Percentiles rank a stretch among this genome's conserved stretches.
Conservation (phyloP, 2,113 vertebrate genomes). For the Glaucidium brasilianum region DNA sequence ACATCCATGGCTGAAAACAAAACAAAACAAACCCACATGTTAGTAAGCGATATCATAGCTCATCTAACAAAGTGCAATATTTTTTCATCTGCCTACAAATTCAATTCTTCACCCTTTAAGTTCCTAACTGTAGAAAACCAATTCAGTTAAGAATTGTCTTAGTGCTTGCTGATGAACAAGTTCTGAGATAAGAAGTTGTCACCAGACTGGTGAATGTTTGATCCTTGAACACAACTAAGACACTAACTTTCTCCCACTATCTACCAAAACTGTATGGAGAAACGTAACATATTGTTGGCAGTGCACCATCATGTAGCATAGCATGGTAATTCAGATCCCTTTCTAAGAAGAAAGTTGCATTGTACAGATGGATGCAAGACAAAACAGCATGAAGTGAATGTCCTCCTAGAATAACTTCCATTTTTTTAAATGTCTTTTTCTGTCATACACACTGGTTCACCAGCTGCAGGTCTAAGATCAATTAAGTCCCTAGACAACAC, state of each 20-base stretch:
- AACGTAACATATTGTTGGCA: background rate
- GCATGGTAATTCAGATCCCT: background rate
- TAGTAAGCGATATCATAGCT: background rate
- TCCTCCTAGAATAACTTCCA: background rate
- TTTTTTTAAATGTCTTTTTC: background rate
- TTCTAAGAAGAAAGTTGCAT: background rate
- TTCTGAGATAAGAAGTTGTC: background rate
- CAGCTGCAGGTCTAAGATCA: background rate
- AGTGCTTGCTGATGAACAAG: background rate
- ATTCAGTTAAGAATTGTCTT: background rate
- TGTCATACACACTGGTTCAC: background rate
- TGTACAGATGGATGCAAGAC: background rate
- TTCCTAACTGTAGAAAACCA: background rate
- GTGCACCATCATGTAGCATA: background rate
- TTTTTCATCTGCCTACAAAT: background rate
- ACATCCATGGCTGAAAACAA: slow-evolving; percentile 88
- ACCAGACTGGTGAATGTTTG: background rate
- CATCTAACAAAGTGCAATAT: background rate
- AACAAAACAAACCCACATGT: background rate
- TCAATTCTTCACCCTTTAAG: background rate
- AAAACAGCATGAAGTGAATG: background rate
- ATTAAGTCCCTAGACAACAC: background rate
- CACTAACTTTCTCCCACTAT: background rate
- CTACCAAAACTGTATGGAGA: background rate
- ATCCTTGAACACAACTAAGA: background rate